Evolutionary conservation across 1,140 invertebrate genomes (phyloP), one percentile per base, ranked within the genome.

Genomic region (Palaemon carinicauda): DNA sequence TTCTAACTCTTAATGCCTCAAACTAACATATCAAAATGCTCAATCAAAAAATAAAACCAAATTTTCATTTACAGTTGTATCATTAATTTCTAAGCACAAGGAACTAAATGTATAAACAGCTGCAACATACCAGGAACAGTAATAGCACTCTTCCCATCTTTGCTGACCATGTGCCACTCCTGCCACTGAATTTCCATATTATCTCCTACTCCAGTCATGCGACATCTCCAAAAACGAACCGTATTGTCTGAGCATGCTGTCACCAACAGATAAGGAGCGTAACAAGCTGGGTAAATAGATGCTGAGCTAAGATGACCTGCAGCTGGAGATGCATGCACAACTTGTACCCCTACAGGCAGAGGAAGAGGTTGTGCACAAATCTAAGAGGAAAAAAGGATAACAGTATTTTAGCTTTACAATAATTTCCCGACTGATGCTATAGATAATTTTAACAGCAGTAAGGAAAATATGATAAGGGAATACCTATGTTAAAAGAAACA

Each of bases 241-340:
- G 95, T 94, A 84, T 96, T 96, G 91, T 98, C 97, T 41, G 96
- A 96, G 90, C 97, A 98, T 21, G 98, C 97, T 0, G 98, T 99
- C 0, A 97, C 95, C 73, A 99, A 93, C 73, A 98, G 96, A 90
- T 99, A 99, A 0, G 98, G 98, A 0, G 98, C 97, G 91, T 98
- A 96, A 92, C 98, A 99, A 60, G 98, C 98, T 24, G 98, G 98
- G 92, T 99, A 99, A 90, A 99, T 98, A 52, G 97, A 98, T 1
- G 98, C 97, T n/a, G 98, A 99, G 91, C 97, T 98, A 29, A 99
- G 92, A 92, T 99, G 98, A 1, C 98, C 98, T 5, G 98, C 98
- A 1, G 98, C 96, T 7, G 97, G 96, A 0, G 96, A 94, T 1
- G 97, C 97, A 91, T 97, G 96, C 80, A 98, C 95, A 5, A 98